phyloP scores from a whole-genome alignment of 2,113 vertebrate species.

The Haplochromis vanheusdeni region DNA sequence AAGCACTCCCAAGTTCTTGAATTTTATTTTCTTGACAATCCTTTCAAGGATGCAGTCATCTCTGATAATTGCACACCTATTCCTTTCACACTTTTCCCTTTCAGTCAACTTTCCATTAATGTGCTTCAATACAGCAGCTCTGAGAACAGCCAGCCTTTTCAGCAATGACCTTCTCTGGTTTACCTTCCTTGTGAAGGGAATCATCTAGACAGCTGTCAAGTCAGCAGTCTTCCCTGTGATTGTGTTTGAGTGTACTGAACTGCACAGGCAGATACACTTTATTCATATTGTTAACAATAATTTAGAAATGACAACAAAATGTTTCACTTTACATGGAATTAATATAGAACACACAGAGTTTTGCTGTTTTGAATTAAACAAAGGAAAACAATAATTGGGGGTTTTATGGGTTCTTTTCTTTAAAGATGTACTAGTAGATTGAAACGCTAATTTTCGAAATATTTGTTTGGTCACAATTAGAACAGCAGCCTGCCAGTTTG shows the following conservation, averaged over 20 bases:
- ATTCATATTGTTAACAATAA: neutral
- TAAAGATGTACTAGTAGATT: neutral
- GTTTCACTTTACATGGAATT: neutral
- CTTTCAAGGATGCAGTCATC: neutral
- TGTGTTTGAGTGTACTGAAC: neutral
- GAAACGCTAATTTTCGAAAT: fast-evolving
- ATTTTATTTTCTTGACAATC: neutral
- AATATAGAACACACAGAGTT: neutral
- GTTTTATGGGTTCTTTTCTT: neutral
- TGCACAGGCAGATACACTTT: neutral
- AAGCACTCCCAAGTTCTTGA: neutral
- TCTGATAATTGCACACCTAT: neutral
- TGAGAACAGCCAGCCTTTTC: neutral
- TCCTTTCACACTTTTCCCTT: neutral
- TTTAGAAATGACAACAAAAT: neutral
- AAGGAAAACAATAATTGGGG: neutral
- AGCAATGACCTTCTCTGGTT: neutral
- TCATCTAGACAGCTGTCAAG: neutral
- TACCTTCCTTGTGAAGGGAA: neutral
- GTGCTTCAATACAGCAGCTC: neutral
- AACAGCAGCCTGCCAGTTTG: neutral
- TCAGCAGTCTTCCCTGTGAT: neutral
- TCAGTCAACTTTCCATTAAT: neutral
- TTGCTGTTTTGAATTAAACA: neutral
- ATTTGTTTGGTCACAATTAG: neutral